phyloP scores from a whole-genome alignment of 2,797 vertebrate genomes.

The Myotis vivesi region DNA sequence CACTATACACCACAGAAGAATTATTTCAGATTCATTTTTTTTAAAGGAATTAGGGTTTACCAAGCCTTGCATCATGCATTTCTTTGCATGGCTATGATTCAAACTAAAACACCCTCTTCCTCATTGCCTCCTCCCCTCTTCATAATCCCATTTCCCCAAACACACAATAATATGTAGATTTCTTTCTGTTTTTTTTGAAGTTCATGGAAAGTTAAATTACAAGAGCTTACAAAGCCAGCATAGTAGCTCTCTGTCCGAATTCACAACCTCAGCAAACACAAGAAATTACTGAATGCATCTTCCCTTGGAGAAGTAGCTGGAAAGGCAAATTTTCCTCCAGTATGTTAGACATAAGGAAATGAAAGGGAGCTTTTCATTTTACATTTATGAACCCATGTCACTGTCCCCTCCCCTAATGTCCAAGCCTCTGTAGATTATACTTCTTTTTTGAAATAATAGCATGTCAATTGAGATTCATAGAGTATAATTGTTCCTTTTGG shows the following conservation, averaged over 20 bases:
- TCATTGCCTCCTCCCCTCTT: not conserved
- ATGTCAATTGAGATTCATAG: not conserved
- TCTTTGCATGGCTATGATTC: not conserved
- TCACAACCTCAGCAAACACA: not conserved
- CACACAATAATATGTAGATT: not conserved
- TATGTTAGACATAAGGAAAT: not conserved
- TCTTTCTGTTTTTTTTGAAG: not conserved
- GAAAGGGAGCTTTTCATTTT: not conserved
- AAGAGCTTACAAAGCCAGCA: not conserved
- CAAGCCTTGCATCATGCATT: not conserved
- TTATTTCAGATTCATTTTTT: not conserved
- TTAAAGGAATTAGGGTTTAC: conserved; percentile 4
- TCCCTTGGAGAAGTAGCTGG: not conserved
- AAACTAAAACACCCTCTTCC: not conserved
- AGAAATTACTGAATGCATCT: not conserved
- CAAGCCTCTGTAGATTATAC: not conserved
- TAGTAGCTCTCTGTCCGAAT: not conserved
- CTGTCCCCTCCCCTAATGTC: not conserved
- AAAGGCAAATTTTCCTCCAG: not conserved
- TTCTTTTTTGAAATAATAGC: not conserved
- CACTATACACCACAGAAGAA: not conserved
- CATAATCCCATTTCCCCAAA: not conserved
- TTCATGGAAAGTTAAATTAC: not conserved
- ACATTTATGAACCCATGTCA: not conserved
- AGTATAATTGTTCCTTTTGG: not conserved